These are phyloP conservation scores for Glomeris maerens DNA, from an alignment of 1,140 invertebrate species.

Conservation along the genomic window DNA sequence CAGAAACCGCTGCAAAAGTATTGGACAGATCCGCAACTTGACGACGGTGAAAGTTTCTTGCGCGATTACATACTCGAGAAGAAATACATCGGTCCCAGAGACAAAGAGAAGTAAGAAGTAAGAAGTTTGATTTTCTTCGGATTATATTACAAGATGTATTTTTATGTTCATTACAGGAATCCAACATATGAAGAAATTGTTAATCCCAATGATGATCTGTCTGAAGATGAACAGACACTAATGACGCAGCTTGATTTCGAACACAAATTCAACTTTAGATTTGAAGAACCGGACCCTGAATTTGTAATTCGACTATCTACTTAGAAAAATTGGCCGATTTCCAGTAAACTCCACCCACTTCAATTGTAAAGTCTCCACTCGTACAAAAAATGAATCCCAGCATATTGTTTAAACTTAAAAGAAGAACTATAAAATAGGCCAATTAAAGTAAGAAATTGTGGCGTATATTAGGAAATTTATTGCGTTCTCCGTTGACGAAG, in stretches of 20 bases:
- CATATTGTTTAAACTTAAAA: too few relatives aligned
- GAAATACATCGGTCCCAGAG: conserved; percentile 38
- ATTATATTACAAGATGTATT: not conserved
- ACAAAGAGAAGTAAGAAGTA: not conserved
- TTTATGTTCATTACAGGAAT: conserved; percentile 24
- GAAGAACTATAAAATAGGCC: too few relatives aligned
- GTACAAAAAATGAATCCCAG: too few relatives aligned
- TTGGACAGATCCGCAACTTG: conserved; percentile 68
- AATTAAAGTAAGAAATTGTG: too few relatives aligned
- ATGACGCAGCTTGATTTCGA: conserved; percentile 81
- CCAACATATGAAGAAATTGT: conserved; percentile 53
- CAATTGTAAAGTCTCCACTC: too few relatives aligned
- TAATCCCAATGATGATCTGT: conserved; percentile 49
- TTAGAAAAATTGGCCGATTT: too few relatives aligned
- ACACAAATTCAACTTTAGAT: conserved; percentile 89
- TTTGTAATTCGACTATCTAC: conserved; percentile 56
- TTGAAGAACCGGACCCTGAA: conserved; percentile 87
- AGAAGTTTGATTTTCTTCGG: not conserved
- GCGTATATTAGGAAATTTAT: too few relatives aligned
- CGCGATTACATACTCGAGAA: conserved; percentile 86
- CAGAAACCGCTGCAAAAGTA: conserved; percentile 57
- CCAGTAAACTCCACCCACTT: too few relatives aligned
- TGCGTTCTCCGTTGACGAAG: too few relatives aligned
- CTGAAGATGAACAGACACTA: conserved; percentile 61
- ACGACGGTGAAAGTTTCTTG: conserved; percentile 72